phyloP scores from a whole-genome alignment of 2,113 vertebrate species.

The Pavo muticus region DNA sequence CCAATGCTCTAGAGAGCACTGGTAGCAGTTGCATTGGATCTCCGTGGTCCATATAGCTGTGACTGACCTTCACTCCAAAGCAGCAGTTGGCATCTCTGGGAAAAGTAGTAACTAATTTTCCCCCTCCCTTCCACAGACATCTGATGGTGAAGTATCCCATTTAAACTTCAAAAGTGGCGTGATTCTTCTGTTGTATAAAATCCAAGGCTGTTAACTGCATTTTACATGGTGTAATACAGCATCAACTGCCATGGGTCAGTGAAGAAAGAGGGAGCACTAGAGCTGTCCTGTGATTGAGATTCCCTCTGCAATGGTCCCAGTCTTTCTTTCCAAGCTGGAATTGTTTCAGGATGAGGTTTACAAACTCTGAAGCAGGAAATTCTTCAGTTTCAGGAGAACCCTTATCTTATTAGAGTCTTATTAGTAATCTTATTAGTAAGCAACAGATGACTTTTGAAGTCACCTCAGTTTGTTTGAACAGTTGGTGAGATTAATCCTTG shows the following conservation, averaged over 20 bases:
- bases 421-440: not conserved
- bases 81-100: not conserved
- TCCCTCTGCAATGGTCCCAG: not conserved
- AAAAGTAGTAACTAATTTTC: not conserved
- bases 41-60: not conserved
- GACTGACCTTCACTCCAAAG: accelerated
- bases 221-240: not conserved
- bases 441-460: not conserved
- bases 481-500: not conserved
- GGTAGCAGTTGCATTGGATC: accelerated
- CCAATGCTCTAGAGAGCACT: accelerated
- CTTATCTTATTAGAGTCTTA: not conserved
- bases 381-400: not conserved
- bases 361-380: not conserved
- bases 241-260: accelerated
- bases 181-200: not conserved
- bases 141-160: not conserved
- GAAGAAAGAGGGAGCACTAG: not conserved
- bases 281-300: not conserved
- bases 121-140: not conserved
- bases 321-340: conserved; percentile 9
- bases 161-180: not conserved
- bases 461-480: not conserved
- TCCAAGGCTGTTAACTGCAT: accelerated
- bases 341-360: not conserved